Evolutionary conservation across 1,140 invertebrate species (phyloP), one percentile per base, ranked within the genome.

Genomic region (Drosophila nigromelanica): DNA sequence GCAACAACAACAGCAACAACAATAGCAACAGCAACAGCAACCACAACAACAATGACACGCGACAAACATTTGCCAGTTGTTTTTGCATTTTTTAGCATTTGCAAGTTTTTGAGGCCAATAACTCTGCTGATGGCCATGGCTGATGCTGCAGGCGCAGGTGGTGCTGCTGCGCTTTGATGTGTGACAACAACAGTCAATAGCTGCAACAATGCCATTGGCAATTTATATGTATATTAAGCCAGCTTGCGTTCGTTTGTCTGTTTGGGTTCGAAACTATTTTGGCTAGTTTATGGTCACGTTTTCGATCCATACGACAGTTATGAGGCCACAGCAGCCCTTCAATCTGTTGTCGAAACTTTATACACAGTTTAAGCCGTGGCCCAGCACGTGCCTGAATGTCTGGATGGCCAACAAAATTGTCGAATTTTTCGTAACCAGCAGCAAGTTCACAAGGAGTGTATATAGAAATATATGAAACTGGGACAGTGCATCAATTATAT

Each of bases 61-160:
- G 80, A 79, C 80, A 80, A 83, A 83, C 76, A 76, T 55, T 48
- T 55, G 33, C 33, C 66, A 37, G 42, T 73, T 72, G 75, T 77
- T 74, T 76, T 66, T 74, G 52, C 62, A 67, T 73, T 85, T 83
- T 85, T 85, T 86, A 86, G 76, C 83, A 86, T 87, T 86, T 76
- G 78, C 82, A 54, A 78, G 67, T 87, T 77, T 86, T 86, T 79
- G 82, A 87, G 82, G 82, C 82, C 82, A 86, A 89, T 86, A 86
- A 79, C 82, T 79, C 76, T 78, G 82, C 54, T 73, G 82, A 87
- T 87, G 82, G 78, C 82, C 82, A 78, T 87, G 82, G 83, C 66
- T 78, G 77, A 68, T 81, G 81, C 56, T 64, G 78, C 54, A 56
- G 67, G 45, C 56, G 27, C 58, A 56, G 14, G 62, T 73, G 40